Evolutionary conservation across 2,113 vertebrate species (phyloP).

Genomic region (Centropus bengalensis): DNA sequence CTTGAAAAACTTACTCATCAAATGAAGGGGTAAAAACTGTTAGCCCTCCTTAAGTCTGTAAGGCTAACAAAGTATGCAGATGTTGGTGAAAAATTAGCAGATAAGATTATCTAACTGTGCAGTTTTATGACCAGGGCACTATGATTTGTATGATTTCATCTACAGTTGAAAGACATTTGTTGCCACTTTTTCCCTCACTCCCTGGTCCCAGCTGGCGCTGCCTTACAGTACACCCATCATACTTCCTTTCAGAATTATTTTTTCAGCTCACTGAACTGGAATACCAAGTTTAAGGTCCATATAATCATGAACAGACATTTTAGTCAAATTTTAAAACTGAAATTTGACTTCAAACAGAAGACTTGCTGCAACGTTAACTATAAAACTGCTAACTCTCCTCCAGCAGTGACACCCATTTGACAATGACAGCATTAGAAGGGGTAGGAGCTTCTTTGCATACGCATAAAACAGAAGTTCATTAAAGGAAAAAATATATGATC

Average conservation of each 20-base stretch:
- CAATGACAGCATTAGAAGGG: not conserved
- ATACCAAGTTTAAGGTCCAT: slow-evolving; percentile 37
- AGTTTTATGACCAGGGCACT: not conserved
- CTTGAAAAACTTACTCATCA: not conserved
- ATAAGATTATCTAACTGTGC: not conserved
- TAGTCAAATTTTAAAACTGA: slow-evolving; percentile 19
- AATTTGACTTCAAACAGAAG: slow-evolving; percentile 23
- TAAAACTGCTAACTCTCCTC: not conserved
- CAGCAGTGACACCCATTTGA: not conserved
- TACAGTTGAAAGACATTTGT: not conserved
- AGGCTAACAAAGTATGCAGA: not conserved
- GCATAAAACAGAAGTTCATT: not conserved
- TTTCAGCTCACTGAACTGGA: slow-evolving; percentile 48
- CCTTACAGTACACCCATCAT: slow-evolving; percentile 5
- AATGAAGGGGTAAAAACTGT: not conserved
- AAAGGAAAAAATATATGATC: not conserved
- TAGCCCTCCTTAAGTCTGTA: not conserved
- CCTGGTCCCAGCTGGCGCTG: slow-evolving; percentile 26
- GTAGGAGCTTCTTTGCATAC: not conserved
- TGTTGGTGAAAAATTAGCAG: not conserved
- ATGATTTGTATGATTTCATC: not conserved
- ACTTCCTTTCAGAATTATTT: slow-evolving; percentile 17
- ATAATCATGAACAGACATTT: not conserved
- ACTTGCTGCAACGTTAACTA: slow-evolving; percentile 41
- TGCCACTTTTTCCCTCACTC: not conserved